Base-by-base conservation (phyloP, 2,113 vertebrate genomes). In the Carettochelys insculpta region DNA sequence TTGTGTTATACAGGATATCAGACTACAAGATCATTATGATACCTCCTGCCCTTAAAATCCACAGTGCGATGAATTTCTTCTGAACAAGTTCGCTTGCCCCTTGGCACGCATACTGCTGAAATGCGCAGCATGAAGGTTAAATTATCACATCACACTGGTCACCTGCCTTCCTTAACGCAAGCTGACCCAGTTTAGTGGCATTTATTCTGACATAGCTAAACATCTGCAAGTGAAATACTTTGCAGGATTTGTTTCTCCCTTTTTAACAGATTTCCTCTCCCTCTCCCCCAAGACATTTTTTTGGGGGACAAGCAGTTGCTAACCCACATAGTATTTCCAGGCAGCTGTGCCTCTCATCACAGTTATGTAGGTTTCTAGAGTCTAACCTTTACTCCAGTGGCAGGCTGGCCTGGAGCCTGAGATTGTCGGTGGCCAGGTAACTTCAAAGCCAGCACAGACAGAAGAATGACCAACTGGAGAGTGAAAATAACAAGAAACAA, bases 401-500 rank as follows among this genome's bases (percentile, higher is more conserved):
- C 93, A 90, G 82, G n/a, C 88, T 97, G 96, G 88, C 90, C 17
- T 0, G 1, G 56, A 94, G 90, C 88, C 91, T 22, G 20, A 0
- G 5, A 73, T 94, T 94, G 25, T 0, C 83, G 76, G 88, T 93
- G 90, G 94, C 93, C 91, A 89, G 80, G 77, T 13, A 82, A 58
- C 56, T 93, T 94, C 91, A 92, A 94, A 95, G 93, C 82, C 93
- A 96, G 77, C 77, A 17, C 75, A 73, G 90, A 86, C 79, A 88
- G 75, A 95, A 86, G 92, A 96, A 96, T 93, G 95, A 96, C 91
- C 73, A 92, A 65, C 56, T 0, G 5, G 89, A 94, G 91, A 65
- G 87, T 92, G 77, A 75, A 94, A 89, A 43, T 87, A 85, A 91
- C 79, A 86, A 94, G 81, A 61, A 93, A 96, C 94, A 93, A 61